Evolutionary conservation across 2,113 vertebrate genomes (phyloP).

Genomic region (Nestor notabilis): DNA sequence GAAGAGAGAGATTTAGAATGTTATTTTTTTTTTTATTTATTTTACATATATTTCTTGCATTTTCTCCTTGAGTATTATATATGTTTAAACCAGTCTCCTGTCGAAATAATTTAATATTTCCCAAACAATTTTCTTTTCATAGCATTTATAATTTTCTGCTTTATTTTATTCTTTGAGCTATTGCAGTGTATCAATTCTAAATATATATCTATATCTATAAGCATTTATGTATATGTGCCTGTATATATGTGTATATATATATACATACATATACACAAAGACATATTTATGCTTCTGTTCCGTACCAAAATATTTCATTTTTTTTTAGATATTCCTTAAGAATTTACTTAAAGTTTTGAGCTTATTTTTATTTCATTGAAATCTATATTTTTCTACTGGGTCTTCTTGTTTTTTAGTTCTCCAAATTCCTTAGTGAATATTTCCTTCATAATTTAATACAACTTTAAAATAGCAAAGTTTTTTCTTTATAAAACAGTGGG

Average conservation of each 20-base stretch:
- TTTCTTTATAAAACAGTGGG: background rate
- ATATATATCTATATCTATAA: background rate
- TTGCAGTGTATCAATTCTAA: background rate
- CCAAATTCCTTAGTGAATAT: background rate
- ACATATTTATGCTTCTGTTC: background rate
- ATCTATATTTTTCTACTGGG: background rate
- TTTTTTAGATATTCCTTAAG: background rate
- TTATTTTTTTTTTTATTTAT: background rate
- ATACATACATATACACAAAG: too few relatives aligned
- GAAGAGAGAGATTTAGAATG: background rate
- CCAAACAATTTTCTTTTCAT: background rate
- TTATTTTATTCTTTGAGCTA: background rate
- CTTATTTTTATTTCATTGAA: background rate
- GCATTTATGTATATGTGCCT: background rate
- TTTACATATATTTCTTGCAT: background rate
- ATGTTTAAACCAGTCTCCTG: background rate
- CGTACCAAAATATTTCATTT: background rate
- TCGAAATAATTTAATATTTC: background rate
- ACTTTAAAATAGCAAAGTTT: background rate
- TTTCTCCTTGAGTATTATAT: background rate
- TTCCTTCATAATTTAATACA: background rate
- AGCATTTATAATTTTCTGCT: background rate
- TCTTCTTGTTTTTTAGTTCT: background rate
- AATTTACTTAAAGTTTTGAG: background rate
- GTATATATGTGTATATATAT: background rate